phyloP scores from a whole-genome alignment of 2,888 invertebrate genomes.

The Ephialtes manifestator region DNA sequence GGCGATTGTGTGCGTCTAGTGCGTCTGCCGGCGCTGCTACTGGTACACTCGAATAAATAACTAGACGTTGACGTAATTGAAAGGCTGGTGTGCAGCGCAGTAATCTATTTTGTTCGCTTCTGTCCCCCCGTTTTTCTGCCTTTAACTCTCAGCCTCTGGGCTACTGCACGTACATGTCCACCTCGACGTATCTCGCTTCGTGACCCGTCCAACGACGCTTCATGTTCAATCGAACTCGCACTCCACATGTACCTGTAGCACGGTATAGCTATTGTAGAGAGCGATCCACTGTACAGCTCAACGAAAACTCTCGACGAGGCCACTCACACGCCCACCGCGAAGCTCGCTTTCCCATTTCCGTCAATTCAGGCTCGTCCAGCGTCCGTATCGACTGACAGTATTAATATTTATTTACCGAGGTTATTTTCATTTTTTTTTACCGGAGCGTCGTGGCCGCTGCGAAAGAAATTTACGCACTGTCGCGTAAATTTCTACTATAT shows the following conservation, averaged over 20 bases:
- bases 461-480: conserved; percentile 17
- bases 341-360: conserved; percentile 55
- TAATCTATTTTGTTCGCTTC: conserved; percentile 53
- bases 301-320: conserved; percentile 32
- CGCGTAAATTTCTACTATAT: too few relatives aligned
- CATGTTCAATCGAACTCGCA: conserved; percentile 34
- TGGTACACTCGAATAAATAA: conserved; percentile 42
- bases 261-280: conserved; percentile 26
- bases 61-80: conserved; percentile 39
- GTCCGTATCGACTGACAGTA: conserved; percentile 37
- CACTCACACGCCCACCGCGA: conserved; percentile 48
- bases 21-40: neutral
- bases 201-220: conserved; percentile 41
- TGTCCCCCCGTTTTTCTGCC: conserved; percentile 7
- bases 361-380: conserved; percentile 31
- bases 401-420: conserved; percentile 57
- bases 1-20: neutral
- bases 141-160: conserved; percentile 1
- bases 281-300: conserved; percentile 16
- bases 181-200: conserved; percentile 28
- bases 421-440: conserved; percentile 15
- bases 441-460: neutral
- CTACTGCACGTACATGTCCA: conserved; percentile 10
- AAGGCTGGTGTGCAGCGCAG: conserved; percentile 29
- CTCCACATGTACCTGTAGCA: conserved; percentile 8